phyloP scores from a whole-genome alignment of 2,888 invertebrate genomes.

The Gerris lacustris region DNA sequence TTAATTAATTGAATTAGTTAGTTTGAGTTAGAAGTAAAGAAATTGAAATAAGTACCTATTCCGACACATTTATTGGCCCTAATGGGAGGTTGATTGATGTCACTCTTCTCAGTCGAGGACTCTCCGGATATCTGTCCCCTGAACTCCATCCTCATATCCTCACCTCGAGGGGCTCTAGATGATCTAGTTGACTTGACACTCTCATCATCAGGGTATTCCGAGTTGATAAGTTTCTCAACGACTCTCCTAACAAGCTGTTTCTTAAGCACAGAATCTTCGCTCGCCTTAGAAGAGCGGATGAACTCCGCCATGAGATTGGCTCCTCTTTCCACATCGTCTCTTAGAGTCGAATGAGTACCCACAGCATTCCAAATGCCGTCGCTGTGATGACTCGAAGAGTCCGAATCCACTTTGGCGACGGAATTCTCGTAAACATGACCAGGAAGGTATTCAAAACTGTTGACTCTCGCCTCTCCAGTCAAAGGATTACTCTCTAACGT shows the following conservation, averaged over 20 bases:
- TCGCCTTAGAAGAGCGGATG: constrained; percentile 44
- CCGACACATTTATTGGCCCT: constrained; percentile 18
- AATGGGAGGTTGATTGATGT: neutral
- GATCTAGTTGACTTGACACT: neutral
- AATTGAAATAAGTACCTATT: constrained; percentile 11
- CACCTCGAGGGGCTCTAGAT: neutral
- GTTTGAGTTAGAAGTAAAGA: no score
- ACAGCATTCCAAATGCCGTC: neutral
- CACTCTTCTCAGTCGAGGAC: constrained; percentile 1
- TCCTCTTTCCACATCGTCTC: constrained; percentile 50
- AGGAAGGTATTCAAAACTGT: constrained; percentile 38
- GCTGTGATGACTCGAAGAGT: neutral
- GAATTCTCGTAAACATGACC: constrained; percentile 43
- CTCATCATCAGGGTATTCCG: constrained; percentile 47
- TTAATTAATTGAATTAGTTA: no score
- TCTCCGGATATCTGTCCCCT: constrained; percentile 4
- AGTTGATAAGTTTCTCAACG: constrained; percentile 47
- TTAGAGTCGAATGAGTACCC: constrained; percentile 34
- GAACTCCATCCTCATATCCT: neutral
- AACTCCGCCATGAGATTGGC: constrained; percentile 48
- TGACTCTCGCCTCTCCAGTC: constrained; percentile 27
- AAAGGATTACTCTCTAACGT: constrained; percentile 21
- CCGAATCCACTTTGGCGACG: neutral
- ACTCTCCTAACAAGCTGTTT: constrained; percentile 52
- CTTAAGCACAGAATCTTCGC: constrained; percentile 48